Evolutionary conservation across 2,888 invertebrate genomes (phyloP), one percentile per base, ranked within the genome.

Genomic region (Yponomeuta malinellus): DNA sequence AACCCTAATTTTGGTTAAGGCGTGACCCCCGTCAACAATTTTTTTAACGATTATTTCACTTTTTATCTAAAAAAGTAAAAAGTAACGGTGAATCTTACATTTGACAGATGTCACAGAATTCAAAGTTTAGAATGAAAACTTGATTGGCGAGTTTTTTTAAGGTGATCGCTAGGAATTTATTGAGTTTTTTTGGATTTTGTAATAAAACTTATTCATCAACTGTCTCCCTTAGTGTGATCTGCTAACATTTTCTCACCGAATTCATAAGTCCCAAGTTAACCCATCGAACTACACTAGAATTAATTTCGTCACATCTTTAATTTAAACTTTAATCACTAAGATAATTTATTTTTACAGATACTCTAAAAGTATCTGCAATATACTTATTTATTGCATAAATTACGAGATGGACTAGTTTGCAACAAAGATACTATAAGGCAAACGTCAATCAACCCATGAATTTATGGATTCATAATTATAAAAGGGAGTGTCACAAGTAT

Each of bases 21-120:
- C 87, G 88, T 92, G 91, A 91, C 91, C 92, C 91, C 90, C 87
- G 87, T 91, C 90, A 90, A 88, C 88, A 83, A 75, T 85, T 87
- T 89, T 89, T 88, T 89, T 77, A 66, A 72, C 74, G 74, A 73
- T 83, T 86, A 83, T 85, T 87, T 83, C 86, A 87, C 85, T 87
- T 90, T 89, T 88, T 82, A 79, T 76, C 75, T 68, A 78, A 84
- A 75, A 78, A 59, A 59, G 52, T 59, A 59, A 59, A 77, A 76
- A 75, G 82, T 86, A 90, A 90, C 90, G 89, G 90, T 85, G 83
- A 83, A 83, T 79, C 82, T 77, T 76, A 86, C 84, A 59, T 87
- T 87, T 80, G 79, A 79, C 81, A 83, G 80, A 87, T 87, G 89
- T 89, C 88, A 83, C 77, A 71, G 85, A 81, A 83, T 83, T 87